Evolutionary conservation across 1,140 invertebrate species (phyloP).

Genomic region (Drosophila punjabiensis): DNA sequence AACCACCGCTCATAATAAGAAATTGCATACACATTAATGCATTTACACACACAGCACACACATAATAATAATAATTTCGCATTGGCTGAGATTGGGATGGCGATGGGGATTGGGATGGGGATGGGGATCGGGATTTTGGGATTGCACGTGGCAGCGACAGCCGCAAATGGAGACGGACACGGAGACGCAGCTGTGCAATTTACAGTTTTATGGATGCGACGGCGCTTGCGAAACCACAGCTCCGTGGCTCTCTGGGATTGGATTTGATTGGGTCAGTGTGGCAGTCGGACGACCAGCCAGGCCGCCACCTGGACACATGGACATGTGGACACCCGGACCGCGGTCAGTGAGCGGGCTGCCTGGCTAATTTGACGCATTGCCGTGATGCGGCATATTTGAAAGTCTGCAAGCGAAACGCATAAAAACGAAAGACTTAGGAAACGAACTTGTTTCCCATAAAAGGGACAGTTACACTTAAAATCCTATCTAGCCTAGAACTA

Average conservation of each 20-base stretch:
- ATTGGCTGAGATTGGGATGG: slow-evolving; percentile 48
- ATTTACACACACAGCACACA: slow-evolving; percentile 30
- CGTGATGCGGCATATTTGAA: slow-evolving; percentile 53
- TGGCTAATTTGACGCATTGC: slow-evolving; percentile 61
- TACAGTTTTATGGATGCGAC: slow-evolving; percentile 75
- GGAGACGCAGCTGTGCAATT: slow-evolving; percentile 79
- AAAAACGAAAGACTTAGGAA: slow-evolving; percentile 66
- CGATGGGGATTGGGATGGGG: not conserved
- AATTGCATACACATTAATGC: slow-evolving; percentile 63
- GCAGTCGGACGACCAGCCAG: slow-evolving; percentile 34
- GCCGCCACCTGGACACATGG: slow-evolving; percentile 25
- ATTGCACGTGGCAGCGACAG: slow-evolving; percentile 72
- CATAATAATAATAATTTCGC: slow-evolving; percentile 45
- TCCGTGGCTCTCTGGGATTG: slow-evolving; percentile 49
- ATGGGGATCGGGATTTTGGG: slow-evolving; percentile 21
- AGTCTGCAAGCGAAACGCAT: slow-evolving; percentile 14
- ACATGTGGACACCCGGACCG: slow-evolving; percentile 33
- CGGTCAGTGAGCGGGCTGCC: slow-evolving; percentile 17
- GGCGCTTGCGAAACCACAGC: slow-evolving; percentile 57
- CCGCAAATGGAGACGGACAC: slow-evolving; percentile 50
- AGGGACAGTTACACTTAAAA: not conserved
- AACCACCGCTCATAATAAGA: slow-evolving; percentile 71
- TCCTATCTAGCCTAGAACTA: not conserved
- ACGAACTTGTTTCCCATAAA: slow-evolving; percentile 66
- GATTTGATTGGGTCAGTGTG: slow-evolving; percentile 47